Percentiles rank a stretch among this genome's conserved stretches.
Evolutionary conservation across 2,888 invertebrate species (phyloP).

Genomic region (Aricia artaxerxes): DNA sequence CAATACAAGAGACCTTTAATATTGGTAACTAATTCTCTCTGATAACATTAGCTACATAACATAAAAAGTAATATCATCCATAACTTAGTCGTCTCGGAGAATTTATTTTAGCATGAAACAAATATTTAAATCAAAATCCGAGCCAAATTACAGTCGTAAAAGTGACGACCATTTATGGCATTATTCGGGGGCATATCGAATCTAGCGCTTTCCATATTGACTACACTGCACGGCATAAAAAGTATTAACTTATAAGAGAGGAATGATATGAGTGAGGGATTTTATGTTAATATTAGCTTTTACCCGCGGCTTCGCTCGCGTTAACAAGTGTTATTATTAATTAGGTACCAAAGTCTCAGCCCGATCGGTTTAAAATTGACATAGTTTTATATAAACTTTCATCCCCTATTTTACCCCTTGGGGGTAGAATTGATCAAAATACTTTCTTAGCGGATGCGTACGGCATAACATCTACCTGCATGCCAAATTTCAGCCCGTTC

Average conservation of each 20-base stretch:
- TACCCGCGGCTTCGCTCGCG: too few relatives aligned
- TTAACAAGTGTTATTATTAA: too few relatives aligned
- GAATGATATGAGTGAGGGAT: neutral
- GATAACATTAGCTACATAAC: slow-evolving; percentile 4
- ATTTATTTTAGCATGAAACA: slow-evolving; percentile 71
- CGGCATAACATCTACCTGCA: too few relatives aligned
- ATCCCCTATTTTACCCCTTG: too few relatives aligned
- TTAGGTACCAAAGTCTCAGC: too few relatives aligned
- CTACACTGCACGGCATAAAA: slow-evolving; percentile 59
- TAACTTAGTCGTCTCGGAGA: slow-evolving; percentile 37
- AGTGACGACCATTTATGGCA: slow-evolving; percentile 74
- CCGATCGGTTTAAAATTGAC: too few relatives aligned
- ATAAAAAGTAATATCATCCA: slow-evolving; percentile 29
- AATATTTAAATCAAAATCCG: slow-evolving; percentile 68
- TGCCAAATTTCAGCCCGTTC: too few relatives aligned
- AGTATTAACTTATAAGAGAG: slow-evolving; percentile 30
- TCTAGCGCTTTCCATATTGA: slow-evolving; percentile 60
- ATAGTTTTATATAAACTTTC: too few relatives aligned
- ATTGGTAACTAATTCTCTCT: neutral
- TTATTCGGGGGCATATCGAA: slow-evolving; percentile 77
- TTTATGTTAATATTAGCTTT: too few relatives aligned
- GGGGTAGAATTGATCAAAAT: too few relatives aligned
- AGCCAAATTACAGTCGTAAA: slow-evolving; percentile 76
- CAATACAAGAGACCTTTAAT: neutral
- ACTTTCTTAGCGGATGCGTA: too few relatives aligned